Conservation (phyloP, 1,140 invertebrate species). For the Prorops nasuta region DNA sequence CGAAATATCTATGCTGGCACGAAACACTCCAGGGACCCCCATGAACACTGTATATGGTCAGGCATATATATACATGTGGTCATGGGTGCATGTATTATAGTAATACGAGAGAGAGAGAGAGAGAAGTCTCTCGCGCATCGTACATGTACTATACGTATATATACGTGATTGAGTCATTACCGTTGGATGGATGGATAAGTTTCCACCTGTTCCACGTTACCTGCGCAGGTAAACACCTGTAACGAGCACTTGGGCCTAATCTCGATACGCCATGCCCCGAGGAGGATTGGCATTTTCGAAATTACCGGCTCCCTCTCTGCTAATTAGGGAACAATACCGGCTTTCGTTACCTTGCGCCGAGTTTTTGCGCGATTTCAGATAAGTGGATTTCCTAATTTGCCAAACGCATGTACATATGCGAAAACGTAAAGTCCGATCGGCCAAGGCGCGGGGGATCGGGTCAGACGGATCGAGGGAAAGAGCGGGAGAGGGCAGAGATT, state of each 20-base stretch:
- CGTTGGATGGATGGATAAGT: slow-evolving; percentile 11
- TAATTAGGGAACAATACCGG: not conserved
- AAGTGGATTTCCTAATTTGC: too few species aligned
- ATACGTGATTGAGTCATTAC: not conserved
- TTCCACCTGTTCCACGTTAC: slow-evolving; percentile 25
- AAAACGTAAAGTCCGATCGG: too few species aligned
- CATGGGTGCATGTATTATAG: not conserved
- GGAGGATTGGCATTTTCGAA: not conserved
- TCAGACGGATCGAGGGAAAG: not conserved
- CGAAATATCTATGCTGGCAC: too few species aligned
- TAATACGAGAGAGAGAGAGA: not conserved
- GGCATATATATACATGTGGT: too few species aligned
- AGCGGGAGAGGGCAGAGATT: not conserved
- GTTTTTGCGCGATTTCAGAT: too few species aligned
- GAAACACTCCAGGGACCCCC: too few species aligned
- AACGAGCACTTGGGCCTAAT: not conserved
- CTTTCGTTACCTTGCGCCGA: not conserved
- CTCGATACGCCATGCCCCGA: not conserved
- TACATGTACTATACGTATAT: too few species aligned
- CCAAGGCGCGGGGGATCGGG: not conserved
- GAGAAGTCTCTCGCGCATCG: not conserved
- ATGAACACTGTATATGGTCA: too few species aligned
- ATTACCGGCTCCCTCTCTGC: not conserved
- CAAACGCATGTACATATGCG: too few species aligned
- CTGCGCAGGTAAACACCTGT: slow-evolving; percentile 15